Conservation (phyloP, 2,797 vertebrate species). For the Mallotus villosus region DNA sequence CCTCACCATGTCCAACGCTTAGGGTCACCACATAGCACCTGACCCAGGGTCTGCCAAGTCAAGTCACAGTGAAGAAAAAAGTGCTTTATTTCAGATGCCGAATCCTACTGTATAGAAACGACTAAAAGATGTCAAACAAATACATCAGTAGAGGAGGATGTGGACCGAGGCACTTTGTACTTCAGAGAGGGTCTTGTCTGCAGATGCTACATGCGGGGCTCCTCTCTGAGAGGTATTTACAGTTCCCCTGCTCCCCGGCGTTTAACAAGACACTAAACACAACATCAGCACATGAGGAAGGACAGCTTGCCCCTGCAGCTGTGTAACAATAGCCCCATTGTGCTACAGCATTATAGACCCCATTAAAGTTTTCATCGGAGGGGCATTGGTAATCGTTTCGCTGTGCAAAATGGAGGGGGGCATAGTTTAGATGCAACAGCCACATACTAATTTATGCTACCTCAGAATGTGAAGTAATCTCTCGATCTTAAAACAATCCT, state of each 20-base stretch:
- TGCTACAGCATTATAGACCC: constrained; percentile 25
- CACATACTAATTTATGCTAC: not conserved
- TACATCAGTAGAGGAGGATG: too few species aligned
- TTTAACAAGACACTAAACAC: constrained; percentile 57
- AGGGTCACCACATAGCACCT: too few species aligned
- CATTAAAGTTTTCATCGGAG: constrained; percentile 10
- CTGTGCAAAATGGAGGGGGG: not conserved
- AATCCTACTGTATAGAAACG: too few species aligned
- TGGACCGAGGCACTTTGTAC: too few species aligned
- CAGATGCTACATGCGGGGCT: constrained; percentile 30
- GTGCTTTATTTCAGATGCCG: too few species aligned
- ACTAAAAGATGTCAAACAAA: too few species aligned
- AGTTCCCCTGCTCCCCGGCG: constrained; percentile 33
- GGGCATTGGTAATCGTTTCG: constrained; percentile 13
- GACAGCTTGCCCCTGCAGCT: constrained; percentile 33
- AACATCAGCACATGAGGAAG: constrained; percentile 47
- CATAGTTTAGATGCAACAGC: not conserved
- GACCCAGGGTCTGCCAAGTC: not conserved
- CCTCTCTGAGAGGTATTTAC: constrained; percentile 43
- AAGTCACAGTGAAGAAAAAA: not conserved
- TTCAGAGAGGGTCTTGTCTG: constrained; percentile 12
- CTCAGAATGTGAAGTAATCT: not conserved
- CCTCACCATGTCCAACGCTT: too few species aligned
- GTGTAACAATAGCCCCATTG: constrained; percentile 52
- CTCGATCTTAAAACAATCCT: not conserved